Conservation (phyloP, 2,888 invertebrate species). For the Dilophus febrilis region DNA sequence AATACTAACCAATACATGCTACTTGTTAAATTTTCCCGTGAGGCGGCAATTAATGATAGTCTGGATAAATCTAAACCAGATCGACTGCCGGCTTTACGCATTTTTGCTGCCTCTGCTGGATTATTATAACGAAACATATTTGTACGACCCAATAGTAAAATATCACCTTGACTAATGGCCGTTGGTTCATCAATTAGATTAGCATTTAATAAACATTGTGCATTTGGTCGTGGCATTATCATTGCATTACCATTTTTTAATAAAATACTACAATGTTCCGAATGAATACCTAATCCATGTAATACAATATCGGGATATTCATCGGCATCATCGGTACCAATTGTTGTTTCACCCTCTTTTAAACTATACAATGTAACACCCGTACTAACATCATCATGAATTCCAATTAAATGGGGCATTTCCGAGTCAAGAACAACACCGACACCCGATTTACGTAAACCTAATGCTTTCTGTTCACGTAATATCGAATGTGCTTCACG, state of each 20-base stretch:
- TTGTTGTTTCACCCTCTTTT: slow-evolving; percentile 75
- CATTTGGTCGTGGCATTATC: slow-evolving; percentile 49
- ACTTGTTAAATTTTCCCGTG: slow-evolving; percentile 44
- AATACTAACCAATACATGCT: slow-evolving; percentile 11
- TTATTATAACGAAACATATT: slow-evolving; percentile 81
- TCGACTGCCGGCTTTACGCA: slow-evolving; percentile 56
- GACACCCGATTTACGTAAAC: slow-evolving; percentile 68
- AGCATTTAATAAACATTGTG: slow-evolving; percentile 71
- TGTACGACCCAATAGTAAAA: slow-evolving; percentile 56
- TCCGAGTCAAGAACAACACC: slow-evolving; percentile 82
- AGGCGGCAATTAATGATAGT: slow-evolving; percentile 59
- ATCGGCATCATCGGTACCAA: slow-evolving; percentile 59
- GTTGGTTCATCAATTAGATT: slow-evolving; percentile 61
- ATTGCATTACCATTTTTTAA: slow-evolving; percentile 56
- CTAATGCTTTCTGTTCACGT: slow-evolving; percentile 74
- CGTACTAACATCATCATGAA: slow-evolving; percentile 81
- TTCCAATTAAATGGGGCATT: slow-evolving; percentile 80
- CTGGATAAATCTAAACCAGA: slow-evolving; percentile 61
- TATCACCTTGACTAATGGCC: slow-evolving; percentile 64
- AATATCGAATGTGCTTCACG: slow-evolving; percentile 74
- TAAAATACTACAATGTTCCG: slow-evolving; percentile 61
- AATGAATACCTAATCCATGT: slow-evolving; percentile 55
- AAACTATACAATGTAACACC: slow-evolving; percentile 83
- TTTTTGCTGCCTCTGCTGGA: slow-evolving; percentile 72
- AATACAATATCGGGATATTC: slow-evolving; percentile 57